Evolutionary conservation across 2,888 invertebrate species (phyloP).

Genomic region (Diaprepes abbreviatus): DNA sequence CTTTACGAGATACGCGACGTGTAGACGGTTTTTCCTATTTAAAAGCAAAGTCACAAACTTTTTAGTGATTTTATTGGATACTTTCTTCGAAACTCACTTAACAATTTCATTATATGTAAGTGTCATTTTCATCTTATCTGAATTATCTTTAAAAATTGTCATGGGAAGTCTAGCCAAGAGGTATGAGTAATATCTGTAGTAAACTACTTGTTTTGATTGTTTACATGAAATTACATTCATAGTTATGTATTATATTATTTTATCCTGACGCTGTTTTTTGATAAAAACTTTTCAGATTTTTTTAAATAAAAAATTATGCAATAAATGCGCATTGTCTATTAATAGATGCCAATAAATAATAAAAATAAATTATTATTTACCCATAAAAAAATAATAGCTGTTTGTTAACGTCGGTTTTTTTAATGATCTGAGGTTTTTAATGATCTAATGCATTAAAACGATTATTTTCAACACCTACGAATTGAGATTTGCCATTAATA

Average conservation of each 20-base stretch:
- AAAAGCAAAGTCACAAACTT: constrained; percentile 15
- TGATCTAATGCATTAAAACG: constrained; percentile 1
- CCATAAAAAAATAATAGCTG: neutral
- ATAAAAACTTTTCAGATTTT: neutral
- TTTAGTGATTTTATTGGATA: constrained; percentile 17
- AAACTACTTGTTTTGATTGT: constrained; percentile 11
- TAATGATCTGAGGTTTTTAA: neutral
- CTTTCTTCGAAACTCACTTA: neutral
- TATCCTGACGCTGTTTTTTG: neutral
- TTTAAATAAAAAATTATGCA: constrained; percentile 1
- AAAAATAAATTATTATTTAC: constrained; percentile 7
- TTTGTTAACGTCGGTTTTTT: neutral
- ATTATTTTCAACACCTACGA: neutral
- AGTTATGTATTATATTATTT: constrained; percentile 3
- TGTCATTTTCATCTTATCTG: neutral
- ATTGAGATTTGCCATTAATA: constrained; percentile 11
- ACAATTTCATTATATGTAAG: constrained; percentile 13
- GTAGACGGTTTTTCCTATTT: neutral
- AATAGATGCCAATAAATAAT: neutral
- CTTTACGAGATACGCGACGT: constrained; percentile 3
- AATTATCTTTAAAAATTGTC: neutral
- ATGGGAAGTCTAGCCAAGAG: neutral
- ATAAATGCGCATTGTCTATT: neutral
- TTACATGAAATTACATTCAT: constrained; percentile 11
- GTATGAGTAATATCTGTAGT: constrained; percentile 15